phyloP scores from a whole-genome alignment of 1,140 invertebrate genomes.

The Drosophila elegans region DNA sequence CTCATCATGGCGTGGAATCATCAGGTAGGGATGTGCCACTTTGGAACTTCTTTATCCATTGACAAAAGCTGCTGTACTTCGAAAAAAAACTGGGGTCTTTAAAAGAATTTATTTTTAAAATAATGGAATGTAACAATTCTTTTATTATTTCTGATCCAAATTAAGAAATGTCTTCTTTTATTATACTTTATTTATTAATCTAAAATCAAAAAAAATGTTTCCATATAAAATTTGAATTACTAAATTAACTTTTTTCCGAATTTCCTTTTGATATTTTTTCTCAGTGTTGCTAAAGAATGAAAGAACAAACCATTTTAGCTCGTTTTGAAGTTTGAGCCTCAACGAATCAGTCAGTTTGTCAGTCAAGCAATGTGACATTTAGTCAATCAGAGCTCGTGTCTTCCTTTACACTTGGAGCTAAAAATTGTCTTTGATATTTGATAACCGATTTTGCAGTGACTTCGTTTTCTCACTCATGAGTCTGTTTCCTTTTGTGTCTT shows the following conservation, averaged over 20 bases:
- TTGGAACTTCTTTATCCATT: slow-evolving; percentile 18
- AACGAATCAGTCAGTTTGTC: slow-evolving; percentile 29
- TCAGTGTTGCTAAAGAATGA: neutral
- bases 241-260: rapidly evolving
- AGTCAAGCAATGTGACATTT: slow-evolving; percentile 35
- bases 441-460: slow-evolving; percentile 9
- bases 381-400: slow-evolving; percentile 43
- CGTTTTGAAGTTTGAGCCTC: slow-evolving; percentile 59
- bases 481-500: neutral
- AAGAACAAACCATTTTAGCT: slow-evolving; percentile 6
- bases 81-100: neutral
- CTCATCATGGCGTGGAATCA: slow-evolving; percentile 42
- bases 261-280: neutral
- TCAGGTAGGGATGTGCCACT: slow-evolving; percentile 59
- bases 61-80: slow-evolving; percentile 26
- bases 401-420: slow-evolving; percentile 32
- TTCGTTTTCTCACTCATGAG: slow-evolving; percentile 7
- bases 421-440: slow-evolving; percentile 53
- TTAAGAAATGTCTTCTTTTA: too few relatives aligned
- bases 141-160: too few relatives aligned
- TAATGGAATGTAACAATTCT: too few relatives aligned
- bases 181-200: too few relatives aligned
- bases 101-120: too few relatives aligned
- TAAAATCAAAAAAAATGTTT: too few relatives aligned
- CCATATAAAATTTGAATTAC: neutral